Base-by-base conservation (phyloP, 2,113 vertebrate genomes). In the Deroptyus accipitrinus region DNA sequence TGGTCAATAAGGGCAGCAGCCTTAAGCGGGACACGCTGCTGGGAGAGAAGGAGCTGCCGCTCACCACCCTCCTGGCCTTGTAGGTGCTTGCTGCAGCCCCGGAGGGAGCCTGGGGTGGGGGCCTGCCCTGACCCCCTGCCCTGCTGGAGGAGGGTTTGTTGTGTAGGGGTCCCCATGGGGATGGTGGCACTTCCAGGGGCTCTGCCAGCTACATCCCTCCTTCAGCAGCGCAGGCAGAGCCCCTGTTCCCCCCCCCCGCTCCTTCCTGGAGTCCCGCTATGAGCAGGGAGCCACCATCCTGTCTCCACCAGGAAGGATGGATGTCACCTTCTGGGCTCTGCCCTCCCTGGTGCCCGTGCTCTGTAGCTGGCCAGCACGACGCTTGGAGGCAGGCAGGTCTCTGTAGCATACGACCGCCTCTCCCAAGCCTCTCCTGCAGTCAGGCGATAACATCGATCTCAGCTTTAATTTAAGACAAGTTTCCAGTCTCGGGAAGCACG, bases 1-100 rank as follows among this genome's bases (percentile, higher is more conserved):
- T 99, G 97, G 98, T 99, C 35, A 99, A 99, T 97, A 99, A 99
- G 90, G 99, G 99, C n/a, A 98, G 99, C 94, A 99, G 99, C 95
- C 98, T 99, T 15, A 99, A 99, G 97, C 97, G 99, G 95, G 99
- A 99, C 98, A 98, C 98, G 0, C 97, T 99, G 95, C 98, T 99
- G n/a, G 99, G 99, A 2, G 99, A 99, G 96, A 98, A 98, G 92
- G 99, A 99, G 97, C 97, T 99, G 72, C 98, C 98, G 2, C 97
- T 99, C 42, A 97, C 98, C 2, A 80, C 98, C 67, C 97, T 99
- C 89, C 97, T 99, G 33, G 97, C 99, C 37, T 95, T 95, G 90
- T 98, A 95, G 97, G 78, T 28, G 18, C 25, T 10, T 9, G 46
- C 27, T 61, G 30, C 37, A 46, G 62, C 68, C 70, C 73, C 10